Base-by-base conservation (phyloP, 2,797 vertebrate species). In the Brachyrhaphis roseni region DNA sequence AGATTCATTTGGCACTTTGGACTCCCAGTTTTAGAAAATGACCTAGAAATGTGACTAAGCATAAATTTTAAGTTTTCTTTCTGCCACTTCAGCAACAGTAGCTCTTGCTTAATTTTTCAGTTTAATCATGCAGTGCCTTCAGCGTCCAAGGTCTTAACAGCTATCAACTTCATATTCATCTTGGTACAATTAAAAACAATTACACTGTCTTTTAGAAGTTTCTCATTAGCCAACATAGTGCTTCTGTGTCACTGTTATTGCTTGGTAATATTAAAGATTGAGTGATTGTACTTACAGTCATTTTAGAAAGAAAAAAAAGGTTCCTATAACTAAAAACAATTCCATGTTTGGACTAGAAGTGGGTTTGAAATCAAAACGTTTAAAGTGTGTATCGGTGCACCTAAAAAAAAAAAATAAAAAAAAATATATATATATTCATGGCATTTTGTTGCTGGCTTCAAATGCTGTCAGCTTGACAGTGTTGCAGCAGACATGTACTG, bases 51-150 rank as follows among this genome's bases (percentile, higher is more conserved):
- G 74, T 82, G 80, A 85, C 71, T 71, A 15, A 26, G 80, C 83
- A 83, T 82, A 49, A 11, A 77, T 82, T 86, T 75, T 23, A 75
- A 46, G 20, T 76, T 78, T 79, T 64, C 64, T 46, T 78, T 84
- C 78, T 85, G 79, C 87, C 28, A 34, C 81, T 80, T 85, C 82
- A 83, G 79, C 87, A 86, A 51, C 62, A 72, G 26, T 10, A 76
- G 74, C 70, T 71, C 45, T 49, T 72, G 70, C 74, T 59, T 70
- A 79, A 57, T 59, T 47, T 62, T 75, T 66, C 2, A 23, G 84
- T 81, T 84, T 73, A 80, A 87, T 86, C 39, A 59, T 31, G 34
- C 36, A 82, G 41, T 75, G 59, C 34, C 81, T 74, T 76, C 77
- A 79, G 79, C 55, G 55, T 64, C 68, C 57, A 39, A 66, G 53